These are phyloP conservation scores for Pantherophis vulpinus DNA, from an alignment of 2,797 vertebrate species.

Conservation along the genomic window DNA sequence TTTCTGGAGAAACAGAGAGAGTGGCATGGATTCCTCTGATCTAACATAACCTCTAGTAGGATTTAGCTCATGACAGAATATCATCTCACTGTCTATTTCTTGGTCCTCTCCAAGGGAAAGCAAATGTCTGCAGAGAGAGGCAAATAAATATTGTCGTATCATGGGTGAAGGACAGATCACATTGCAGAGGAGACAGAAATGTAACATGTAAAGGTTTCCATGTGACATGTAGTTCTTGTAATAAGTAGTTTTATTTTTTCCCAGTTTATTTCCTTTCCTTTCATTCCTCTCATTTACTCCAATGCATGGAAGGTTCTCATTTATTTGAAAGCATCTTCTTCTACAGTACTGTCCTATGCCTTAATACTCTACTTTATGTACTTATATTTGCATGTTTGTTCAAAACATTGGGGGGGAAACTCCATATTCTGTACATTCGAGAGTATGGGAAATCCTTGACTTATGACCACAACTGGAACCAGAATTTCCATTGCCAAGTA, in stretches of 20 bases:
- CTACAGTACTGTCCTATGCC: background rate
- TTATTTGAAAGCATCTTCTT: background rate
- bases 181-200: background rate
- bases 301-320: background rate
- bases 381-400: background rate
- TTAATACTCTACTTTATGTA: background rate
- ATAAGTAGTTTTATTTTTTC: background rate
- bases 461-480: background rate
- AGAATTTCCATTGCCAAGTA: background rate
- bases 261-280: background rate
- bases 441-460: background rate
- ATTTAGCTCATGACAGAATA: background rate
- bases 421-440: background rate
- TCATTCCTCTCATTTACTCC: background rate
- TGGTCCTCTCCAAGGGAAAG: background rate
- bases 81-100: background rate
- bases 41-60: background rate
- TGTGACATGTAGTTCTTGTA: background rate
- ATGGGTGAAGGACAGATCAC: background rate
- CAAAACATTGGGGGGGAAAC: background rate
- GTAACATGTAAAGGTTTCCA: background rate
- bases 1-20: background rate
- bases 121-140: background rate
- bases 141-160: background rate
- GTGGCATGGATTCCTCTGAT: background rate